A percentile compares a stretch with the other conserved stretches of the same genome.
Conservation (phyloP, 2,797 vertebrate species). For the Denticeps clupeoides region DNA sequence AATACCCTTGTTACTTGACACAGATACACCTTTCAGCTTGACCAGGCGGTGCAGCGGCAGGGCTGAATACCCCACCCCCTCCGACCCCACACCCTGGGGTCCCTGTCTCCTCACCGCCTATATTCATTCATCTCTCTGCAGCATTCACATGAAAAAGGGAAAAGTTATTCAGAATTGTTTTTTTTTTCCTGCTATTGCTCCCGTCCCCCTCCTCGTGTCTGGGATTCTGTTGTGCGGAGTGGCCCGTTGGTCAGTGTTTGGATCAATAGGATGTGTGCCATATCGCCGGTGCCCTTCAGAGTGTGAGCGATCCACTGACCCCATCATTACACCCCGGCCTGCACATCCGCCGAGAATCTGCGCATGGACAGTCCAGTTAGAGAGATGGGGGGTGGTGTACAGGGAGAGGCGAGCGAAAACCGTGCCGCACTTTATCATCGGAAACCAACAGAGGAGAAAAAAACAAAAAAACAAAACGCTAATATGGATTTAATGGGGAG, state of each 20-base stretch:
- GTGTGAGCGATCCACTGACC: background rate
- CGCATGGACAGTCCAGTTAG: no score
- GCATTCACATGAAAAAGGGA: conserved; percentile 42
- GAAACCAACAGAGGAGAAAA: conserved; percentile 11
- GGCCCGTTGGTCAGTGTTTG: background rate
- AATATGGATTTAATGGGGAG: conserved; percentile 26
- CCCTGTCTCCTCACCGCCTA: conserved; percentile 36
- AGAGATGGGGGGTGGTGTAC: conserved; percentile 50
- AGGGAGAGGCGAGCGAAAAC: conserved; percentile 28
- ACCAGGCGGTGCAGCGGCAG: conserved; percentile 49
- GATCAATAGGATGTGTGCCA: background rate
- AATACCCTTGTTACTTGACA: conserved; percentile 61
- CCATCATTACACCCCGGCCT: background rate
- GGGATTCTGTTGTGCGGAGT: background rate
- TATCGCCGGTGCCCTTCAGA: background rate
- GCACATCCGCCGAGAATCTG: no score
- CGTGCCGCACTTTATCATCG: conserved; percentile 16
- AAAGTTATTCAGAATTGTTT: conserved; percentile 38
- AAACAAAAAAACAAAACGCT: conserved; percentile 19
- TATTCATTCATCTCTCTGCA: conserved; percentile 22
- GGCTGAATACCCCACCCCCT: conserved; percentile 42
- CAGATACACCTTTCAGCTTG: conserved; percentile 65
- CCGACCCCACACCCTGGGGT: conserved; percentile 8
- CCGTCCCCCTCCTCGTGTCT: background rate
- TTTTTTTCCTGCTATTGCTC: background rate